Percentiles rank a stretch among this genome's conserved stretches.
Conservation (phyloP, 1,140 invertebrate species). For the Asbolus verrucosus region DNA sequence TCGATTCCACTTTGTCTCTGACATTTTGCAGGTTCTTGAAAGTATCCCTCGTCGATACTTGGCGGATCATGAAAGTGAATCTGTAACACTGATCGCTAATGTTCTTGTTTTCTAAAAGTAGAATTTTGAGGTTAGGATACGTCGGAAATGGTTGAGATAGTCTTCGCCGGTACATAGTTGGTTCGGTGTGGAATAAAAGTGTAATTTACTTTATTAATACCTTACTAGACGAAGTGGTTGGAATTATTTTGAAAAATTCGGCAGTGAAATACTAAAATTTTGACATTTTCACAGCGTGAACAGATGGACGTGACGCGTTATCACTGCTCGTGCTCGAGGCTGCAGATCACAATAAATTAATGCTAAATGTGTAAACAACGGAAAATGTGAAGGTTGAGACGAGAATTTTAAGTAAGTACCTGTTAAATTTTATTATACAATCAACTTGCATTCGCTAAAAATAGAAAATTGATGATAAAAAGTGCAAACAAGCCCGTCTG, state of each 20-base stretch:
- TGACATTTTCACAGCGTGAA: constrained; percentile 22
- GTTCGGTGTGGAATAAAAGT: not conserved
- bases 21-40: constrained; percentile 42
- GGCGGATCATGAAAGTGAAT: constrained; percentile 32
- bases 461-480: constrained; percentile 7
- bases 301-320: constrained; percentile 9
- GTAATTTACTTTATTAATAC: not conserved
- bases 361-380: constrained; percentile 18
- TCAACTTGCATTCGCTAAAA: not conserved
- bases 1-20: constrained; percentile 39
- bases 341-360: constrained; percentile 11
- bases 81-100: constrained; percentile 9
- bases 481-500: too few species aligned
- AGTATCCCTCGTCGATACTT: constrained; percentile 42
- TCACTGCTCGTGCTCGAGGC: constrained; percentile 19
- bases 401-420: constrained; percentile 12
- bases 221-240: not conserved
- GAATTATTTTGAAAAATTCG: constrained; percentile 20
- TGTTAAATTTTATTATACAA: constrained; percentile 4
- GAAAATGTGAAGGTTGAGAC: constrained; percentile 1
- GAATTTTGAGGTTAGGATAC: constrained; percentile 55
- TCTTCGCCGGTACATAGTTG: constrained; percentile 49
- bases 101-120: constrained; percentile 40
- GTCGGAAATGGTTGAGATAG: constrained; percentile 41
- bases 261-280: constrained; percentile 36